A percentile compares a stretch with the other conserved stretches of the same genome.
Conservation (phyloP, 1,140 invertebrate genomes). For the Ceratina calcarata region DNA sequence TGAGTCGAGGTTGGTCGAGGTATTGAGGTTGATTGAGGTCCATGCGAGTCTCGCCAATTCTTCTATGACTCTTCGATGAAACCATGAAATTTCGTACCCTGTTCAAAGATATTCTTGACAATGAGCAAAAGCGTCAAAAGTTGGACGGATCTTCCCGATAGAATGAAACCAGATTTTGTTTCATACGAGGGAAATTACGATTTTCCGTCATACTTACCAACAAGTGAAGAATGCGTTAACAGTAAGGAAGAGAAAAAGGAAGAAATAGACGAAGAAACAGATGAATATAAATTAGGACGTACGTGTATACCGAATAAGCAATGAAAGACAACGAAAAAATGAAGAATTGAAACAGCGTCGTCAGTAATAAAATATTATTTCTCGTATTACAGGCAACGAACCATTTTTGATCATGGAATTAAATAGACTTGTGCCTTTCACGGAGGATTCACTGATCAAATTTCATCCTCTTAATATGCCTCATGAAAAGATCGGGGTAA, state of each 20-base stretch:
- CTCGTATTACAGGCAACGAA: background rate
- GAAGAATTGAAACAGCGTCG: background rate
- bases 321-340: background rate
- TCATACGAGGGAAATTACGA: constrained; percentile 12
- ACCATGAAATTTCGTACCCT: background rate
- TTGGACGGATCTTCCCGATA: constrained; percentile 7
- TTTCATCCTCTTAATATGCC: constrained; percentile 46
- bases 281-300: background rate
- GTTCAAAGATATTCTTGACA: background rate
- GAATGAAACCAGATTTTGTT: constrained; percentile 5
- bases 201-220: constrained; percentile 12
- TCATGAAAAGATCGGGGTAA: constrained; percentile 9
- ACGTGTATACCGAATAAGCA: background rate
- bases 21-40: too few relatives aligned
- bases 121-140: background rate
- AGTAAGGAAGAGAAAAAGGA: background rate
- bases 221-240: constrained; percentile 11
- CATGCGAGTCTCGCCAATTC: constrained; percentile 8
- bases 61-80: background rate
- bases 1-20: too few relatives aligned
- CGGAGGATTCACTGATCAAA: background rate
- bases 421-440: constrained; percentile 29
- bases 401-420: constrained; percentile 38
- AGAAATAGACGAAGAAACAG: background rate
- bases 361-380: background rate